Evolutionary conservation across 2,888 invertebrate species (phyloP).

Genomic region (Cephus rjabovi): DNA sequence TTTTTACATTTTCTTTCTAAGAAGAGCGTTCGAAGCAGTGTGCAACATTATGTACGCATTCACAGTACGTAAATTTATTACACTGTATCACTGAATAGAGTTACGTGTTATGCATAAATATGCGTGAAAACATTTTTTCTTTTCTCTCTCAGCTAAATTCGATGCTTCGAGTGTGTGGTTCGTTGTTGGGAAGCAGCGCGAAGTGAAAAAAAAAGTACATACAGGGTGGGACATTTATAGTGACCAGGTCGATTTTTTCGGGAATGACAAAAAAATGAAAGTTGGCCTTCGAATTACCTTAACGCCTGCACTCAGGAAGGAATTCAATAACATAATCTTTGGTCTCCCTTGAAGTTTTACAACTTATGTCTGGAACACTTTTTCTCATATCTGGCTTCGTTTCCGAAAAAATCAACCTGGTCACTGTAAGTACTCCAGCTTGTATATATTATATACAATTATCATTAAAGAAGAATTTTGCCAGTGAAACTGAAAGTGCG

Average conservation of each 20-base stretch:
- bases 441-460: background rate
- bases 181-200: background rate
- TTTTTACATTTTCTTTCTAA: background rate
- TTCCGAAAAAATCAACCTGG: too few relatives aligned
- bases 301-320: too few relatives aligned
- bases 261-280: too few relatives aligned
- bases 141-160: background rate
- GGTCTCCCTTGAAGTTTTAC: too few relatives aligned
- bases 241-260: too few relatives aligned
- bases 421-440: too few relatives aligned
- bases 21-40: background rate
- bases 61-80: background rate
- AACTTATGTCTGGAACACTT: too few relatives aligned
- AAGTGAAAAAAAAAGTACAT: background rate
- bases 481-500: background rate
- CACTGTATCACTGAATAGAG: background rate
- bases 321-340: too few relatives aligned
- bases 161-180: background rate
- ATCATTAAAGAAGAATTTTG: background rate
- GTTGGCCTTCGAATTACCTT: too few relatives aligned
- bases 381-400: too few relatives aligned
- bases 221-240: too few relatives aligned
- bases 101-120: background rate
- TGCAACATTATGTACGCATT: background rate
- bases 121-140: background rate